phyloP scores from a whole-genome alignment of 2,797 vertebrate species.

The Aulostomus chinensis region DNA sequence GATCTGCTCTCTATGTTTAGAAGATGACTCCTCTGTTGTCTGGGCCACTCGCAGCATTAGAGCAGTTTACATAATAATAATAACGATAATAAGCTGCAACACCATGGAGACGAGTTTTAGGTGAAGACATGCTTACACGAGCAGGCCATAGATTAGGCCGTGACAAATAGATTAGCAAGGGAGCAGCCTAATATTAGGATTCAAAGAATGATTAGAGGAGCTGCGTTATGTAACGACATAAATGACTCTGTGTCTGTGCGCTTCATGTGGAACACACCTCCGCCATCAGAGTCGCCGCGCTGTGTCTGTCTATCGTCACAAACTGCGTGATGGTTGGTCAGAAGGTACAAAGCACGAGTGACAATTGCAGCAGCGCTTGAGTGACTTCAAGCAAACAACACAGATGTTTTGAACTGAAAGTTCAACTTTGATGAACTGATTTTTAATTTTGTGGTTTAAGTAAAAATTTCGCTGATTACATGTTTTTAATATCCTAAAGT shows the following conservation, averaged over 20 bases:
- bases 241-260: conserved; percentile 24
- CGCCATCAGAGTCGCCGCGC: too few species aligned
- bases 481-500: too few species aligned
- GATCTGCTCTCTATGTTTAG: conserved; percentile 46
- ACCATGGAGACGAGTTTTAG: conserved; percentile 56
- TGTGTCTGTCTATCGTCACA: too few species aligned
- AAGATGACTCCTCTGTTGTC: conserved; percentile 19
- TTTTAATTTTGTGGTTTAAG: too few species aligned
- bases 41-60: conserved; percentile 33
- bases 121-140: conserved; percentile 79
- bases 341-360: too few species aligned
- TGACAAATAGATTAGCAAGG: conserved; percentile 76
- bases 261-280: too few species aligned
- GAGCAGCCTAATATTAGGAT: conserved; percentile 72
- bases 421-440: too few species aligned
- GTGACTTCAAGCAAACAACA: too few species aligned
- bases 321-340: too few species aligned
- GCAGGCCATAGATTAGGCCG: conserved; percentile 81
- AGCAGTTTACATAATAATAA: conserved; percentile 53
- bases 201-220: conserved; percentile 71
- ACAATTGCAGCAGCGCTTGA: too few species aligned
- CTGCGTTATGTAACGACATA: conserved; percentile 56
- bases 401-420: too few species aligned
- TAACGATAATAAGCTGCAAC: conserved; percentile 37
- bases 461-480: too few species aligned